Evolutionary conservation across 2,113 vertebrate species (phyloP).

Genomic region (Microcebus tavaratra): DNA sequence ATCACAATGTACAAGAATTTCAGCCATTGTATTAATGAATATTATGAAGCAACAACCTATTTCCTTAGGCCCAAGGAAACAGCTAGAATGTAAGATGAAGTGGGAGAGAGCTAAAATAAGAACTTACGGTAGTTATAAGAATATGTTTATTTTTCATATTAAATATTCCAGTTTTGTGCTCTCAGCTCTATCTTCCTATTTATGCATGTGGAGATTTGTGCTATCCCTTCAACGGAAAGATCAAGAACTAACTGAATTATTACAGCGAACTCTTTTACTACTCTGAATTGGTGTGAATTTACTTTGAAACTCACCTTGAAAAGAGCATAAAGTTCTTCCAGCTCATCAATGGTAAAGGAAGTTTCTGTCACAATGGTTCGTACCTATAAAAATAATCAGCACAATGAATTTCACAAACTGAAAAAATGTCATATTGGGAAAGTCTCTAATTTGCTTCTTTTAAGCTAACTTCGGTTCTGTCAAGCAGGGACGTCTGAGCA

Average conservation of each 20-base stretch:
- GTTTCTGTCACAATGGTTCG: conserved; percentile 97
- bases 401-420: neutral
- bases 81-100: neutral
- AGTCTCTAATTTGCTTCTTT: neutral
- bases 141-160: neutral
- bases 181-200: neutral
- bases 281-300: neutral
- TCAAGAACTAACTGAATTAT: neutral
- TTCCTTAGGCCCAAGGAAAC: neutral
- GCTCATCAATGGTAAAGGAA: conserved; percentile 94
- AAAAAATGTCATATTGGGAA: neutral
- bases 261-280: neutral
- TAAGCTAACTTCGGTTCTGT: neutral
- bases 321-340: conserved; percentile 96
- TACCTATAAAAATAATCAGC: conserved; percentile 85
- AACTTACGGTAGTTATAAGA: neutral
- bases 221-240: neutral
- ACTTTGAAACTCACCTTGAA: conserved; percentile 91
- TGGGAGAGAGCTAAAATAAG: neutral
- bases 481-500: neutral
- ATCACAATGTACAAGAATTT: neutral
- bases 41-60: neutral
- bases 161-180: neutral
- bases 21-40: neutral
- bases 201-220: neutral